Evolutionary conservation across 2,113 vertebrate genomes (phyloP).

Genomic region (Ptyas mucosa): DNA sequence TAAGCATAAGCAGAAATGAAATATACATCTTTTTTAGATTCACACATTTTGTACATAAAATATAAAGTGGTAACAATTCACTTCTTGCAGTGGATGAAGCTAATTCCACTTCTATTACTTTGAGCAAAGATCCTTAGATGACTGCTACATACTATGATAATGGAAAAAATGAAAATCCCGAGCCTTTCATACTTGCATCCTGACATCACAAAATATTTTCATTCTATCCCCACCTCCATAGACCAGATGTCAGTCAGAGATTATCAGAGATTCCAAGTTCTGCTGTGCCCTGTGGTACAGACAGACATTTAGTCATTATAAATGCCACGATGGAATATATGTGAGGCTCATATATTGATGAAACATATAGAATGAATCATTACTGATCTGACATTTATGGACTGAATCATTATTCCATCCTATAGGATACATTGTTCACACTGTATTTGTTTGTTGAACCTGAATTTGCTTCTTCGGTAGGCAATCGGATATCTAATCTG

Average conservation of each 20-base stretch:
- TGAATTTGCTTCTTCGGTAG: background rate
- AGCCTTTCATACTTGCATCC: background rate
- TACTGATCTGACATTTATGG: background rate
- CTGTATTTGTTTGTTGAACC: background rate
- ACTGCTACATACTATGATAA: background rate
- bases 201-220: background rate
- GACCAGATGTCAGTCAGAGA: background rate
- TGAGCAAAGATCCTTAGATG: background rate
- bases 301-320: background rate
- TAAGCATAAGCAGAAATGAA: background rate
- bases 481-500: background rate
- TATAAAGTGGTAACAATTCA: background rate
- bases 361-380: background rate
- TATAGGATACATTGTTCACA: background rate
- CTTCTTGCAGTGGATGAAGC: background rate
- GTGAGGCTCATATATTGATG: background rate
- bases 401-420: background rate
- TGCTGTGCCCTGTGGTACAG: background rate
- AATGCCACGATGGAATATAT: background rate
- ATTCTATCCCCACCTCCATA: background rate
- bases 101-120: background rate
- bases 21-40: background rate
- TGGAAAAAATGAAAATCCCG: background rate
- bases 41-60: background rate
- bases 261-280: background rate